Percentiles rank a stretch among this genome's conserved stretches.
phyloP scores from a whole-genome alignment of 1,140 invertebrate species.

The Lepidurus arcticus region DNA sequence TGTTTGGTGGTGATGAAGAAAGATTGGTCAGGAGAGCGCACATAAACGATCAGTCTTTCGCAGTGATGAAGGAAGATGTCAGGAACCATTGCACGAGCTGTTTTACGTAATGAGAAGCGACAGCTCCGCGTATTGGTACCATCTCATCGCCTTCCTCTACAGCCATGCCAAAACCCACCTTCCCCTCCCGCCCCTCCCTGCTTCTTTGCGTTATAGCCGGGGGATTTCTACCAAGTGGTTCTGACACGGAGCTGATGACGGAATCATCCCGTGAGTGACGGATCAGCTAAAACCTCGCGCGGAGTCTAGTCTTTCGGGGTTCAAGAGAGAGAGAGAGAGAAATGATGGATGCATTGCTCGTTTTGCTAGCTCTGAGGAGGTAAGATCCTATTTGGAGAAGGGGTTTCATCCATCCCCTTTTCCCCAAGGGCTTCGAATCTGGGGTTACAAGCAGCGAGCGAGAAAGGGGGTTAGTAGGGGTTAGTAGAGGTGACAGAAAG shows the following conservation, averaged over 20 bases:
- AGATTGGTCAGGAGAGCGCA: background rate
- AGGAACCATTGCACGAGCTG: background rate
- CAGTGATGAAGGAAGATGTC: constrained; percentile 8
- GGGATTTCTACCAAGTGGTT: background rate
- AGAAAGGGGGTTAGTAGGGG: too few relatives aligned
- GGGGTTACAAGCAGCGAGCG: too few relatives aligned
- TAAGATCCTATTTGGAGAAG: background rate
- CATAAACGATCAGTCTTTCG: background rate
- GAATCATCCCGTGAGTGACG: constrained; percentile 7
- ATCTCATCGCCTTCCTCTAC: background rate
- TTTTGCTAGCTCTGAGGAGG: background rate
- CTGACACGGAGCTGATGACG: constrained; percentile 15
- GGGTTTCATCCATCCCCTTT: background rate
- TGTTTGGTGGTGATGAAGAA: background rate
- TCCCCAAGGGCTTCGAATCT: too few relatives aligned
- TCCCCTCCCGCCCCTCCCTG: background rate
- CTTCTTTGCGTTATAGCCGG: background rate
- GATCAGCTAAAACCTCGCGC: background rate
- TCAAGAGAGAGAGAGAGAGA: constrained; percentile 1
- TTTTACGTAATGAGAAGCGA: constrained; percentile 8
- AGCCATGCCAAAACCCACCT: background rate
- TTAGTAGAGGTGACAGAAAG: background rate
- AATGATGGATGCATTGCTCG: constrained; percentile 2
- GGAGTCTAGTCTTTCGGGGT: background rate
- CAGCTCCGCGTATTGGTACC: constrained; percentile 6